Evolutionary conservation across 2,113 vertebrate species (phyloP).

Genomic region (Paradisaea rubra): DNA sequence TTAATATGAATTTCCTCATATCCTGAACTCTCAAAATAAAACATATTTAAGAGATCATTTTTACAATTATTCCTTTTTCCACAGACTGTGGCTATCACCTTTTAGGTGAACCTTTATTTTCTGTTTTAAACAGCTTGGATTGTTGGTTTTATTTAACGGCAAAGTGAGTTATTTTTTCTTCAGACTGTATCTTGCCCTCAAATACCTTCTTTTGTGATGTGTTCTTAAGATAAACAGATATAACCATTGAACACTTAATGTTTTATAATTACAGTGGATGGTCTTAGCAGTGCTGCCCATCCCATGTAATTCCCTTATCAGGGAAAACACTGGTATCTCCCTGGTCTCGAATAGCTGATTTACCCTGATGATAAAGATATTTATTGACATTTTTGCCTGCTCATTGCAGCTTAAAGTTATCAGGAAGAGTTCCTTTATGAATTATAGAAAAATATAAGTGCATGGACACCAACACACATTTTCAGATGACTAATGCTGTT

Average conservation of each 20-base stretch:
- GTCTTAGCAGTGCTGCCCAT: not conserved
- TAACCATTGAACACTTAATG: not conserved
- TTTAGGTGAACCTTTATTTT: not conserved
- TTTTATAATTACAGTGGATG: not conserved
- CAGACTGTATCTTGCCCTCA: not conserved
- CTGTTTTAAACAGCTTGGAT: not conserved
- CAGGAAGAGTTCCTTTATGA: not conserved
- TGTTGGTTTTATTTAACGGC: not conserved
- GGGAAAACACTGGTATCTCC: not conserved
- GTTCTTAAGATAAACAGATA: not conserved
- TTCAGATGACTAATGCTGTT: not conserved
- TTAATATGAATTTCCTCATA: not conserved
- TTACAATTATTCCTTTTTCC: not conserved
- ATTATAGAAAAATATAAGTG: not conserved
- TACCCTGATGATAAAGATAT: not conserved
- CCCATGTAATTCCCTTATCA: not conserved
- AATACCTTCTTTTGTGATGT: not conserved
- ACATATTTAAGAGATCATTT: not conserved
- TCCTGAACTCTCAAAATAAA: not conserved
- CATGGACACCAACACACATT: not conserved
- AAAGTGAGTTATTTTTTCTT: not conserved
- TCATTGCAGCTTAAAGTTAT: not conserved
- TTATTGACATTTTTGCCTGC: not conserved
- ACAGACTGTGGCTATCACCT: not conserved
- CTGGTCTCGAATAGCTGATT: not conserved